A percentile compares a stretch with the other conserved stretches of the same genome.
Conservation (phyloP, 2,797 vertebrate species). For the Phoxinus dragarum region DNA sequence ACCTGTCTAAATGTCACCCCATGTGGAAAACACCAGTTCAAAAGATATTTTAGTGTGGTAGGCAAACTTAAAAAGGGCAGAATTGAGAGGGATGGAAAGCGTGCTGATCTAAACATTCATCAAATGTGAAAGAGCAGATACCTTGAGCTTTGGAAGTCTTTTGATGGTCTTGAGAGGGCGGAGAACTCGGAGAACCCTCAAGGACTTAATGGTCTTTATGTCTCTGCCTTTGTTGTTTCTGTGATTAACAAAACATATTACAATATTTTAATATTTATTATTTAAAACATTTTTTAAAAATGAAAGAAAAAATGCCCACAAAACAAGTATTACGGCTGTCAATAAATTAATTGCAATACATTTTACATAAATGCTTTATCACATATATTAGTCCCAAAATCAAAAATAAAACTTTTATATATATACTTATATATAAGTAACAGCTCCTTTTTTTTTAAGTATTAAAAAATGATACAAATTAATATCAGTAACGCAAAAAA, state of each 20-base stretch:
- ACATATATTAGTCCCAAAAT: neutral
- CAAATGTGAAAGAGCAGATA: conserved; percentile 59
- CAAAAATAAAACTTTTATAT: neutral
- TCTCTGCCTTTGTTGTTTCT: conserved; percentile 97
- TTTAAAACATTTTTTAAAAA: neutral
- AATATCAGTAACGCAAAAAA: neutral
- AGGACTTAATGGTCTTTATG: conserved; percentile 99
- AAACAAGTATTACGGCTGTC: neutral
- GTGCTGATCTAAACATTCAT: neutral
- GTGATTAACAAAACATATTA: conserved; percentile 55
- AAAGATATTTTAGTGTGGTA: too few species aligned
- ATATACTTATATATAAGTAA: neutral
- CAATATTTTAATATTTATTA: neutral
- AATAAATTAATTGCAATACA: neutral
- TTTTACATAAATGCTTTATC: too few species aligned
- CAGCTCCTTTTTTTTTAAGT: neutral
- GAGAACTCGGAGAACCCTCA: conserved; percentile 91
- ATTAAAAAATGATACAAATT: neutral
- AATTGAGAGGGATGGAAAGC: neutral
- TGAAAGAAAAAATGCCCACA: neutral
- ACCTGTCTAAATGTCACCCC: too few species aligned
- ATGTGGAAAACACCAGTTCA: too few species aligned
- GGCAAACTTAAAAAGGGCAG: neutral
- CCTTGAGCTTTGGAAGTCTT: conserved; percentile 98
- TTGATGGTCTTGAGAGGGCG: conserved; percentile 98